Evolutionary conservation across 1,140 invertebrate genomes (phyloP).

Genomic region (Dinoponera quadriceps): DNA sequence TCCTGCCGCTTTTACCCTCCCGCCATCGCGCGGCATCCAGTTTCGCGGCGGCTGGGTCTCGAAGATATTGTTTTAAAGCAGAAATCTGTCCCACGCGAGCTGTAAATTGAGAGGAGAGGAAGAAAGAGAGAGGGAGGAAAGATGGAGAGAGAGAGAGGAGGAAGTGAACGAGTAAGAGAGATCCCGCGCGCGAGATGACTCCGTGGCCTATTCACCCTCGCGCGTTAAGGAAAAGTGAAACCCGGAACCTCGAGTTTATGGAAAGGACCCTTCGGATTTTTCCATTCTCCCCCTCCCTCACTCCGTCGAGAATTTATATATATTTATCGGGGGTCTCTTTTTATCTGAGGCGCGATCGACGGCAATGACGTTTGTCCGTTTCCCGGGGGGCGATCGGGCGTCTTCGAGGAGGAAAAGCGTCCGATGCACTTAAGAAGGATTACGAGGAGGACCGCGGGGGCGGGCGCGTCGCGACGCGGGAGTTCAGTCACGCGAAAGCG

Average conservation of each 20-base stretch:
- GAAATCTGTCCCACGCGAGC: conserved; percentile 82
- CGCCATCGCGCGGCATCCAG: conserved; percentile 55
- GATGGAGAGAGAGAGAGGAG: no score
- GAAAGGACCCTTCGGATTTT: conserved; percentile 50
- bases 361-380: neutral
- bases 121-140: no score
- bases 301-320: conserved; percentile 23
- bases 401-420: conserved; percentile 14
- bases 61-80: conserved; percentile 84
- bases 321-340: conserved; percentile 1
- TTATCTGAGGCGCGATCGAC: neutral
- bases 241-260: conserved; percentile 57
- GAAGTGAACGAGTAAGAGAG: neutral
- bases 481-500: conserved; percentile 29
- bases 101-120: conserved; percentile 78
- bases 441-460: neutral
- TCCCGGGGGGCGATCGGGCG: neutral
- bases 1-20: conserved; percentile 26
- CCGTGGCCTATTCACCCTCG: conserved; percentile 40
- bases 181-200: conserved; percentile 21
- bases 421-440: conserved; percentile 33
- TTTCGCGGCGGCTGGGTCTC: conserved; percentile 68
- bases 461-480: neutral
- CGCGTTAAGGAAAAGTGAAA: conserved; percentile 47
- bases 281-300: no score